phyloP scores from a whole-genome alignment of 2,113 vertebrate genomes.

The Periophthalmus modestus region DNA sequence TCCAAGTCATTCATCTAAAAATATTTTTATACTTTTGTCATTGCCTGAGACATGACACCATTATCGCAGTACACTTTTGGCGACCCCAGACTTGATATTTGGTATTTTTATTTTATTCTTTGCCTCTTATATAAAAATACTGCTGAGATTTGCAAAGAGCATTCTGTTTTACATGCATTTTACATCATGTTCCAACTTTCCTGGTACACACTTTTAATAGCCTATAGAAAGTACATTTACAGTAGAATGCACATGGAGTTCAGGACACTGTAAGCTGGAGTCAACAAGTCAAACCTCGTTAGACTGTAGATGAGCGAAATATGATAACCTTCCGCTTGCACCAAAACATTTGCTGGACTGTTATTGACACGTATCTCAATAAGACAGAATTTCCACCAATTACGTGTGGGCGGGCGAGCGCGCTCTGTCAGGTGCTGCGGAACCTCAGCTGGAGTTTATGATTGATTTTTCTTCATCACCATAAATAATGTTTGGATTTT shows the following conservation, averaged over 20 bases:
- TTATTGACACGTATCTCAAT: conserved; percentile 19
- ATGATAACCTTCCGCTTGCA: background rate
- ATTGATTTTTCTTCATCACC: conserved; percentile 12
- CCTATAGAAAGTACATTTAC: background rate
- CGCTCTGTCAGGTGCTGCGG: conserved; percentile 24
- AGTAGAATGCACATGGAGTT: background rate
- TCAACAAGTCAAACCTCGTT: conserved; percentile 4
- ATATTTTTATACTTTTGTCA: background rate
- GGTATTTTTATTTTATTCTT: background rate
- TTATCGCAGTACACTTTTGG: background rate
- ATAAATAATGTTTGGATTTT: conserved; percentile 34
- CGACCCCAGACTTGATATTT: background rate
- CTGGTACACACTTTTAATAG: background rate
- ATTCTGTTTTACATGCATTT: background rate
- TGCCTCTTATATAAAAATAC: background rate
- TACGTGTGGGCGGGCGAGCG: conserved; percentile 6
- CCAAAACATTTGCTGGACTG: conserved; percentile 4
- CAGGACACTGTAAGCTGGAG: background rate
- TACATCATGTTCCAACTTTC: background rate
- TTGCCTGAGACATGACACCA: background rate
- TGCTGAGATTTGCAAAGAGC: background rate
- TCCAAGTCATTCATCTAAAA: background rate
- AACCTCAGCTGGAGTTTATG: conserved; percentile 25
- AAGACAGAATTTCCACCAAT: conserved; percentile 22
- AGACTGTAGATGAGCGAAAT: conserved; percentile 6